phyloP scores from a whole-genome alignment of 1,140 invertebrate species.

The Drosophila asahinai region DNA sequence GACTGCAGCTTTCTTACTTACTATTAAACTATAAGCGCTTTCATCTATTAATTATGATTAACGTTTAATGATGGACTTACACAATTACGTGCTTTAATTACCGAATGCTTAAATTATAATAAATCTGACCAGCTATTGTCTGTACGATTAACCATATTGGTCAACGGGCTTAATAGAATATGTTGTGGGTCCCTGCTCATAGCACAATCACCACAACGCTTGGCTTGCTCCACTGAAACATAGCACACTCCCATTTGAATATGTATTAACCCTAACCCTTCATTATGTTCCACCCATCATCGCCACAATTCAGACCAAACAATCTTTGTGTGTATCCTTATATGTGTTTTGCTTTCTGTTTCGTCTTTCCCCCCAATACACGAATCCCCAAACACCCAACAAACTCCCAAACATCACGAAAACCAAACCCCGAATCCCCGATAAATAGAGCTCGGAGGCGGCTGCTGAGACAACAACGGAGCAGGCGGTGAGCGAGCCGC shows the following conservation, averaged over 20 bases:
- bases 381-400: constrained; percentile 22
- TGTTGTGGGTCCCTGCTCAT: constrained; percentile 10
- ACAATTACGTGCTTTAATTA: constrained; percentile 8
- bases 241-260: background rate
- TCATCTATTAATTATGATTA: background rate
- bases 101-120: background rate
- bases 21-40: background rate
- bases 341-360: constrained; percentile 80
- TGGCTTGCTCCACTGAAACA: constrained; percentile 18
- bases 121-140: background rate
- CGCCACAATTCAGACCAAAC: constrained; percentile 27
- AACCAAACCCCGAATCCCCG: constrained; percentile 7
- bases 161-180: constrained; percentile 15
- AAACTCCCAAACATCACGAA: background rate
- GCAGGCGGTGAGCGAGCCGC: constrained; percentile 65
- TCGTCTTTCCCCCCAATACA: constrained; percentile 55
- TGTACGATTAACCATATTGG: constrained; percentile 12
- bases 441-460: constrained; percentile 15
- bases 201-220: constrained; percentile 7
- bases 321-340: constrained; percentile 67
- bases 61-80: background rate
- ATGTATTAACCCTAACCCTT: constrained; percentile 34
- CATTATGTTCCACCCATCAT: constrained; percentile 2
- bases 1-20: background rate
- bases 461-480: constrained; percentile 26